phyloP scores from a whole-genome alignment of 2,797 vertebrate species.

The Neoniphon sammara region DNA sequence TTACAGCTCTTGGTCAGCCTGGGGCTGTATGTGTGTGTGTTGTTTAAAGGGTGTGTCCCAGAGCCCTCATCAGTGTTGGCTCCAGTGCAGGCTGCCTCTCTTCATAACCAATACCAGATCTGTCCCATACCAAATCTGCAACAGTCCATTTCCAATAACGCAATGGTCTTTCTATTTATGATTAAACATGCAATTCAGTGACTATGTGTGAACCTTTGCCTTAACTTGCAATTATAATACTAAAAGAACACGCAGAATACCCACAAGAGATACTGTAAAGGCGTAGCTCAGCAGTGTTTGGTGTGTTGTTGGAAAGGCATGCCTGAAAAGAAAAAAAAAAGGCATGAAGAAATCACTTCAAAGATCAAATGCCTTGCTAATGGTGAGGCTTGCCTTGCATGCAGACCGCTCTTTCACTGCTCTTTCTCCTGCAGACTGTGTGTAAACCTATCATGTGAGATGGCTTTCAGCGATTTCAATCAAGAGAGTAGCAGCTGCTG shows the following conservation, averaged over 20 bases:
- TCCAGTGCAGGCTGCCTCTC: slow-evolving; percentile 52
- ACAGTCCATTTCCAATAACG: slow-evolving; percentile 55
- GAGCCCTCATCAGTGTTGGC: slow-evolving; percentile 68
- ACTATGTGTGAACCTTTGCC: not conserved
- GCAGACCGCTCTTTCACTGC: not conserved
- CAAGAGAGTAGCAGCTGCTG: slow-evolving; percentile 36
- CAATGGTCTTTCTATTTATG: slow-evolving; percentile 15
- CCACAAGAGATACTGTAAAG: too few relatives aligned
- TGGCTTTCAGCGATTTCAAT: slow-evolving; percentile 30
- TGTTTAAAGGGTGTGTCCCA: slow-evolving; percentile 70
- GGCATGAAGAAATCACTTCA: not conserved
- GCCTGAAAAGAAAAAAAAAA: not conserved
- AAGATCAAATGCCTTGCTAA: not conserved
- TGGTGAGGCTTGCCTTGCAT: not conserved
- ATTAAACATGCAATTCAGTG: slow-evolving; percentile 17
- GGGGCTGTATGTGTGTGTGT: slow-evolving; percentile 50
- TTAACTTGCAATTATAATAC: not conserved
- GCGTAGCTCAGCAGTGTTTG: too few relatives aligned
- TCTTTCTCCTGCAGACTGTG: slow-evolving; percentile 3
- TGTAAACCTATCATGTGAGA: slow-evolving; percentile 7
- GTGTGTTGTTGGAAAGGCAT: too few relatives aligned
- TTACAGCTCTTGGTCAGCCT: slow-evolving; percentile 70
- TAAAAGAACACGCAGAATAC: not conserved
- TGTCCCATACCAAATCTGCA: slow-evolving; percentile 61
- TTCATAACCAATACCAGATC: slow-evolving; percentile 69